Base-by-base conservation (phyloP, 2,888 invertebrate genomes). In the Rhopalosiphum nymphaeae region DNA sequence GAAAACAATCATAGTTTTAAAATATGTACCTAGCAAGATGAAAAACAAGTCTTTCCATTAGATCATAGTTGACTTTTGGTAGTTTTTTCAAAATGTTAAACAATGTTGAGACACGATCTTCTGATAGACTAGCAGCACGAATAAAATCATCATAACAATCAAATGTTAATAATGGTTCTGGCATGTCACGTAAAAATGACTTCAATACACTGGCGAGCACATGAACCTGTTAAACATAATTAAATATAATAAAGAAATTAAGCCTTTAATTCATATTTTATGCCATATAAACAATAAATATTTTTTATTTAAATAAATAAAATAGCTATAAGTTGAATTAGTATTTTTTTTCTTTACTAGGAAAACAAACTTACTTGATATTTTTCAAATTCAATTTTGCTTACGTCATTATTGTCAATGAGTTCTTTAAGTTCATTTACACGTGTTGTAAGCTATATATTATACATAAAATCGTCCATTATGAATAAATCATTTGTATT, bases 91-190 rank as follows among this genome's bases (percentile, higher is more conserved):
- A 96, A 95, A 98, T 98, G 89, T 98, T 97, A 96, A 98, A 98
- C 95, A 99, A 96, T 67, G 98, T 98, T 85, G 98, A 97, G 25
- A 98, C 97, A 95, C 98, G 96, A 96, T 99, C 99, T 96, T 98
- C 98, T 26, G 97, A 97, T 95, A 98, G 97, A 96, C 98, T 98
- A 9, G 98, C 97, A 87, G 98, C 98, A 95, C 98, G 97, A 95
- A 99, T 97, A 96, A 99, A 98, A 96, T 99, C 99, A 96, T 99
- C 99, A 96, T 99, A 99, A 95, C 98, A 97, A 96, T 99, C 99
- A 96, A 98, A 99, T 92, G 99, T 98, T 95, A 99, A 96, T 95
- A 99, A 96, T 44, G 99, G 99, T 96, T 99, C 99, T 36, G 98
- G 98, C 97, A 99, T 97, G 96, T 99, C 99, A 84, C 99, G 97